Conservation (phyloP, 2,888 invertebrate species). For the Euproctis similis region DNA sequence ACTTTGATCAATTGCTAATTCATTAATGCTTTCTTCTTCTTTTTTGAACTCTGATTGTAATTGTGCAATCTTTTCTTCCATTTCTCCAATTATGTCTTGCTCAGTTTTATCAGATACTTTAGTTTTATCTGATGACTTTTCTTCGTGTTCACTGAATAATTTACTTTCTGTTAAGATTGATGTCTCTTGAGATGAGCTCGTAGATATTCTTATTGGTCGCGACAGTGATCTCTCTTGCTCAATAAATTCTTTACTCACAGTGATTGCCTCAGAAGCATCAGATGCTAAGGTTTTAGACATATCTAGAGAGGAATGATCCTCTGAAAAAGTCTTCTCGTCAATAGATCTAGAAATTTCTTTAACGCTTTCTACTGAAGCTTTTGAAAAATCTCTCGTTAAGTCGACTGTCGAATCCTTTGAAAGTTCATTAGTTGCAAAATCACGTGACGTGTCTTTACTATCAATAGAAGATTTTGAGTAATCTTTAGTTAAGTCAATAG, state of each 20-base stretch:
- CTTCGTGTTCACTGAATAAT: slow-evolving; percentile 54
- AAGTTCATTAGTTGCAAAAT: slow-evolving; percentile 67
- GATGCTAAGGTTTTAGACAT: slow-evolving; percentile 70
- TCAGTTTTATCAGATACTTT: slow-evolving; percentile 40
- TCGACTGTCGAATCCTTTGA: slow-evolving; percentile 71
- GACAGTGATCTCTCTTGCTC: slow-evolving; percentile 59
- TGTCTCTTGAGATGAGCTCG: slow-evolving; percentile 61
- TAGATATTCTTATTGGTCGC: slow-evolving; percentile 43
- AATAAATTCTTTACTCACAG: slow-evolving; percentile 55
- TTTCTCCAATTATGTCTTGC: slow-evolving; percentile 43
- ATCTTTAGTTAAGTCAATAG: slow-evolving; percentile 64
- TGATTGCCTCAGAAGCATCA: slow-evolving; percentile 59
- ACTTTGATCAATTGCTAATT: slow-evolving; percentile 8
- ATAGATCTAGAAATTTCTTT: slow-evolving; percentile 64
- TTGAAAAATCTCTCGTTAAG: slow-evolving; percentile 62
- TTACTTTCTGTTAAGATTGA: slow-evolving; percentile 63
- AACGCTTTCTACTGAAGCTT: slow-evolving; percentile 65
- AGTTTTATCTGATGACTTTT: slow-evolving; percentile 42
- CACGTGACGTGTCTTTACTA: slow-evolving; percentile 68
- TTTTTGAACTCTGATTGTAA: slow-evolving; percentile 42
- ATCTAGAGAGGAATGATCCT: slow-evolving; percentile 68
- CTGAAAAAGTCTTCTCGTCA: slow-evolving; percentile 67
- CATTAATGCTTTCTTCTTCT: slow-evolving; percentile 33
- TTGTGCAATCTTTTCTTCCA: slow-evolving; percentile 43
- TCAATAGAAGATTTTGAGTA: slow-evolving; percentile 70